Base-by-base conservation (phyloP, 2,888 invertebrate genomes). In the Nebria salina region DNA sequence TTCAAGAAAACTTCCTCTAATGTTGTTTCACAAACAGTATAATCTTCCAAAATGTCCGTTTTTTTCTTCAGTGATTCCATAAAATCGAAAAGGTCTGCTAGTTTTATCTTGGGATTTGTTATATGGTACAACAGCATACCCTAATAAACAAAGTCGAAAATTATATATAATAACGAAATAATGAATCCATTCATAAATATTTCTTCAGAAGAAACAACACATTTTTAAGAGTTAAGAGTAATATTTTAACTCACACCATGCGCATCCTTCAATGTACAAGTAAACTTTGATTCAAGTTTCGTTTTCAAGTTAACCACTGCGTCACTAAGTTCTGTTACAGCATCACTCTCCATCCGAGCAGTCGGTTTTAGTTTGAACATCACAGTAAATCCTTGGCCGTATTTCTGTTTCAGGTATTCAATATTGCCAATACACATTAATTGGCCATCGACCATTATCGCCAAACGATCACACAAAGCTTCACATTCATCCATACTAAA, bases 401-500 rank as follows among this genome's bases (percentile, higher is more conserved):
- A 95, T 87, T 93, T 93, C 84, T 92, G 92, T 87, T 95, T 95
- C 76, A 96, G 90, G 86, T 95, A 93, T 84, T 95, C 94, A 82
- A 94, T 93, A 2, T 94, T 93, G 72, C 95, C 95, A 70, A 95
- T 90, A 84, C 94, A 95, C 85, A 92, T 91, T 86, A 96, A 93
- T 84, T 91, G 90, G 0, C 96, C 96, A 86, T 94, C 93, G 77
- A 95, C 95, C 95, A 96, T 96, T 82, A 96, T 94, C 65, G 94
- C 95, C 85, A 96, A 89, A 8, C 95, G 91, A 77, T 89, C 86
- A 81, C 96, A 96, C 65, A 96, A 90, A 43, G 94, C 95, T 89
- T 96, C 95, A 88, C 95, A 95, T 88, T 96, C 96, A 88, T 95
- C 94, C 95, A 96, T 95, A 87, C 95, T 95, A 89, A 43, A 81